Evolutionary conservation across 2,888 invertebrate genomes (phyloP), one percentile per base, ranked within the genome.

Genomic region (Drosophila demipolita): DNA sequence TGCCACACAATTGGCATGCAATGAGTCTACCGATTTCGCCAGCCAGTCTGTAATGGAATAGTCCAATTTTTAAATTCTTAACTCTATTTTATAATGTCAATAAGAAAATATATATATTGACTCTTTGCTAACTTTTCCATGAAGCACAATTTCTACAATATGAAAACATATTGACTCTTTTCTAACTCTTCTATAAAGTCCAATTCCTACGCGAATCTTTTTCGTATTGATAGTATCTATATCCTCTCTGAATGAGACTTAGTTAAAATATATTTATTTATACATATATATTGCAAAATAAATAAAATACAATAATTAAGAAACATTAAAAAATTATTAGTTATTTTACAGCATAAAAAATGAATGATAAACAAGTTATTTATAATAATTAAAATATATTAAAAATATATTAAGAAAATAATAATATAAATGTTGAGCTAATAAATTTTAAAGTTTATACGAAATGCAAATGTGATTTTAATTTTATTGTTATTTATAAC

Each of bases 1-100:
- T 33, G 62, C 74, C 26, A 42, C 45, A 58, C 59, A 38, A 33
- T 42, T 33, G 53, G 20, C 59, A 62, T 54, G 40, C 58, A 59
- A 55, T 26, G 62, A 52, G 52, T 65, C 59, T 38, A 29, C 54
- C 20, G 45, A 32, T 57, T 60, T 48, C 15, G 20, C 11, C 38
- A 63, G 26, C 38, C 59, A 40, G 2, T 32, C 59, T 45, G 67
- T 20, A 26, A 0, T 26, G 12, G 11, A 50, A 29, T 4, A 12
- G 3, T 11, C 5, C 3, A 23, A 2, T 2, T 20, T 23, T 23
- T 20, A 11, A 12, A 45, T 45, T 15, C 45, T 29, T 29, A 29
- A 29, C 6, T 26, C 26, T 26, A 26, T 26, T 5, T 26, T 26
- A 5, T 26, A 26, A 26, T 26, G 1, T 6, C 12, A 23, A 23